Base-by-base conservation (phyloP, 2,797 vertebrate species). In the Semotilus atromaculatus region DNA sequence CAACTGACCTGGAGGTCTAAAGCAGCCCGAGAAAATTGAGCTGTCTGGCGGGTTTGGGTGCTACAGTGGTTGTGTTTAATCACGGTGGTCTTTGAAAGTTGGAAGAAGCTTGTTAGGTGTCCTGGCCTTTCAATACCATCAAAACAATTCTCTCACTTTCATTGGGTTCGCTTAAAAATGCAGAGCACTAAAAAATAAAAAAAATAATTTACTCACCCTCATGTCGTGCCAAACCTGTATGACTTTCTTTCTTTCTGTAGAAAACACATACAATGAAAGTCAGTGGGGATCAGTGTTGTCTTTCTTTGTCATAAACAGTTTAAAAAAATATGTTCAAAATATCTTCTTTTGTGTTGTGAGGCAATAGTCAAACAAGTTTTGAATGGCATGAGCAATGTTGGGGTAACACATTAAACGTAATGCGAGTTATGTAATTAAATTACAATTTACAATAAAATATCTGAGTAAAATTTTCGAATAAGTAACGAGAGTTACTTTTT, bases 1-100 rank as follows among this genome's bases (percentile, higher is more conserved):
- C 89, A 86, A 91, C 93, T 94, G 94, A 96, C 94, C 95, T 86
- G 82, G 84, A 43, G 89, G 89, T 90, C 88, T 85, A 86, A 91
- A 91, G 89, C 40, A 72, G 90, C 89, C 90, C 73, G 51, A 78
- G 80, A 87, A 60, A 85, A 72, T 60, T 53, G 67, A 85, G 82
- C 38, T 73, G 92, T 91, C 90, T 86, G 91, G 90, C 80, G 71
- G 85, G 90, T 58, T 67, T 53, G 14, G 26, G 19, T 23, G 26
- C 18, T 13, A 8, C 38, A 23, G 36, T n/a, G 58, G 11, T 45
- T 80, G 73, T 45, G 71, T 64, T 81, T 71, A 77, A 81, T 67
- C 13, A 71, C 10, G 29, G 29, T 64, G 19, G 8, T 82, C 60
- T 68, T 74, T 74, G 62, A 34, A 53, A 74, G 58, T 31, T 74